Percentiles rank a stretch among this genome's conserved stretches.
Conservation (phyloP, 2,888 invertebrate genomes). For the Masnerella sp. region DNA sequence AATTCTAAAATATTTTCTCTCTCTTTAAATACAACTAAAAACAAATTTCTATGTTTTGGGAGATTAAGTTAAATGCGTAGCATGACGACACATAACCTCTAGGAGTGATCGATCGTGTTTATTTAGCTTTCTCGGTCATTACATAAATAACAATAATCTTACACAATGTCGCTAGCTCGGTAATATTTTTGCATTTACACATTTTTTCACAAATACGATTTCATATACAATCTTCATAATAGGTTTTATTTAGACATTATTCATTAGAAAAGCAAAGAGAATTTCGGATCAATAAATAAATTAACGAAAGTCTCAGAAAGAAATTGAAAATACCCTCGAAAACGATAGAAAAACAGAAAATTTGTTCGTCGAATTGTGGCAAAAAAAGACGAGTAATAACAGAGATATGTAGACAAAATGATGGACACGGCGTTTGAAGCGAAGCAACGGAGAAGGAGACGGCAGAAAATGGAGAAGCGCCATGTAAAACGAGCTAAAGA, state of each 20-base stretch:
- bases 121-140: constrained; percentile 34
- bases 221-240: no score
- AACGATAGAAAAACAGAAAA: neutral
- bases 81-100: constrained; percentile 2
- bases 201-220: no score
- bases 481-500: constrained; percentile 30
- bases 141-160: constrained; percentile 18
- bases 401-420: constrained; percentile 31
- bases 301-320: no score
- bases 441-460: neutral
- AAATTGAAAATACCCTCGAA: no score
- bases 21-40: neutral
- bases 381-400: constrained; percentile 19
- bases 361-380: constrained; percentile 14
- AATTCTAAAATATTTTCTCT: constrained; percentile 25
- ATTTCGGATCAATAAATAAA: no score
- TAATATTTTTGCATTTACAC: neutral
- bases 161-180: neutral
- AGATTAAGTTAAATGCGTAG: constrained; percentile 10
- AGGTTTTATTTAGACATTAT: no score
- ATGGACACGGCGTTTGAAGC: constrained; percentile 11
- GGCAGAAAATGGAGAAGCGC: constrained; percentile 22
- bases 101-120: constrained; percentile 30
- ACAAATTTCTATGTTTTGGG: constrained; percentile 3
- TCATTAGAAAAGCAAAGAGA: no score